Evolutionary conservation across 2,888 invertebrate species (phyloP), one percentile per base, ranked within the genome.

Genomic region (Esperia sulphurella): DNA sequence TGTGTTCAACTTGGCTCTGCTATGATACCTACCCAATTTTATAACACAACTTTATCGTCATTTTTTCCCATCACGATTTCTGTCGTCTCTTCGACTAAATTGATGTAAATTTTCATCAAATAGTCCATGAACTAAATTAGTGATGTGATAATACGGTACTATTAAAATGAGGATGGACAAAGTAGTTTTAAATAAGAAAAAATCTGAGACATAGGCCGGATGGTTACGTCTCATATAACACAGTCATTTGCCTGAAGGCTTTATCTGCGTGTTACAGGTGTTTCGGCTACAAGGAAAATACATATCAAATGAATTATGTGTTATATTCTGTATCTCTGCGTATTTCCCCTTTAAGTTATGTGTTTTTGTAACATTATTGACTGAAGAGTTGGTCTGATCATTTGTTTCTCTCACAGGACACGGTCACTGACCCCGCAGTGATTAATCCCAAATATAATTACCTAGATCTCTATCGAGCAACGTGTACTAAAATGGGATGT

Each of bases 361-460:
- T 4, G n/a, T 3, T 39, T 12, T 39, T 8, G n/a, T n/a, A n/a
- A n/a, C n/a, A n/a, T n/a, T 8, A 8, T 10, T 8, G 8, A 8
- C n/a, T 14, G 8, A 29, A 37, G 21, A 10, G 13, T 21, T n/a
- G 33, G 8, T 31, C 12, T 39, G 42, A 43, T 43, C 41, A 38
- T 53, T 54, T 54, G 54, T 60, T 57, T 43, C 47, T 43, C 14
- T 39, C 31, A 6, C 31, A 14, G 48, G 51, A 49, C 48, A 54
- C 57, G 71, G 71, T 66, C 68, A 59, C n/a, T 65, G 68, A 74
- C 57, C n/a, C 75, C 59, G 6, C 55, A 48, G 49, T 41, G 43
- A 57, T 61, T 76, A 75, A 75, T 73, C 74, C 62, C 73, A 71
- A 73, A 74, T 71, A 71, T 82, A 84, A 86, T 85, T 83, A 80